Percentiles rank a stretch among this genome's conserved stretches.
These are phyloP conservation scores for Trachurus trachurus DNA, from an alignment of 2,797 vertebrate genomes.

Conservation along the genomic window DNA sequence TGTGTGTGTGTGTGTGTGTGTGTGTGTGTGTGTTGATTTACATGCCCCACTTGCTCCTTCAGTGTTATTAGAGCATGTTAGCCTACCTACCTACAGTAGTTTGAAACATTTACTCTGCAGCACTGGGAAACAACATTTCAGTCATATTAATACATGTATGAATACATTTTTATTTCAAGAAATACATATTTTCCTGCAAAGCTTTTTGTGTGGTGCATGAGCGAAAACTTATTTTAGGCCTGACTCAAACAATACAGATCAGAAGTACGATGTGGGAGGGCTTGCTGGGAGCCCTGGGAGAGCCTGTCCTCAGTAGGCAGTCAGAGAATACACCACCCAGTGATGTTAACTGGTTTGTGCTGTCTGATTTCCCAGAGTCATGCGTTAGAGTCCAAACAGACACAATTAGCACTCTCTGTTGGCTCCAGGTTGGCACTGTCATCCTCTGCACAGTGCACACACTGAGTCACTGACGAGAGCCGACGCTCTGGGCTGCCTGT, in stretches of 20 bases:
- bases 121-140: slow-evolving; percentile 5
- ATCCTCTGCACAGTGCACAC: slow-evolving; percentile 35
- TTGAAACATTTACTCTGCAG: slow-evolving; percentile 13
- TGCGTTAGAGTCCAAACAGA: slow-evolving; percentile 54
- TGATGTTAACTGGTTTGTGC: slow-evolving; percentile 35
- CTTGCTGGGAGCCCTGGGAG: slow-evolving; percentile 29
- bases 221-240: neutral
- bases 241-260: slow-evolving; percentile 11
- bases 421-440: slow-evolving; percentile 60
- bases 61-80: slow-evolving; percentile 38
- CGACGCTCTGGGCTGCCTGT: slow-evolving; percentile 36
- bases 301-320: slow-evolving; percentile 12
- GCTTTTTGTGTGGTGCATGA: neutral
- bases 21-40: slow-evolving; percentile 22
- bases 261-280: neutral
- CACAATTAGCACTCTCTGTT: slow-evolving; percentile 63
- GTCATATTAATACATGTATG: neutral
- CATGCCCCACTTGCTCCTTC: slow-evolving; percentile 28
- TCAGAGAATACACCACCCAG: slow-evolving; percentile 31
- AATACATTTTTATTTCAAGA: neutral
- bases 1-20: neutral
- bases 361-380: slow-evolving; percentile 52
- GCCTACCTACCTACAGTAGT: neutral
- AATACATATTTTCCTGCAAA: neutral
- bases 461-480: slow-evolving; percentile 68